Base-by-base conservation (phyloP, 2,888 invertebrate species). In the Xanthorhoe designata region DNA sequence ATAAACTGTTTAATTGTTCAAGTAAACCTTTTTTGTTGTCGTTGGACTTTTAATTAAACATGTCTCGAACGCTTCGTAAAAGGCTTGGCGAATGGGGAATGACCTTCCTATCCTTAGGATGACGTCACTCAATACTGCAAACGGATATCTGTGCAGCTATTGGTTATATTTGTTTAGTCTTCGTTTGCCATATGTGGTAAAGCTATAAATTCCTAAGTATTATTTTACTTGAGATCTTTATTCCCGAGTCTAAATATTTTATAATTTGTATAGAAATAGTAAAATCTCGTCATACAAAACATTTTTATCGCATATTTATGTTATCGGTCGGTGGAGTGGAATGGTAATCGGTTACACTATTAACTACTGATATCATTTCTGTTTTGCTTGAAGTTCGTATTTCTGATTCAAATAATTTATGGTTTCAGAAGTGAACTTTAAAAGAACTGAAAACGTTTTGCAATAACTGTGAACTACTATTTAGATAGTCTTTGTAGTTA, bases 271-370 rank as follows among this genome's bases (percentile, higher is more conserved):
- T 42, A 56, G 38, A 29, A 10, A 45, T n/a, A 42, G 51, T 18
- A 45, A 61, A 56, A 60, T 56, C 35, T 57, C 49, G 53, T 47
- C n/a, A 53, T 69, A 69, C 70, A 75, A 75, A 78, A 76, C 74
- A 75, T 75, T 73, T 71, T 70, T 84, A 82, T 86, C 83, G 75
- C 77, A 78, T 83, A 72, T 76, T 78, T 75, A 56, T 68, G 72
- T 83, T 85, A 85, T 84, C 83, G 71, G 63, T 52, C 71, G 71
- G 63, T 73, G 66, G 73, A 73, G 75, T 78, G 77, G 75, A 32
- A 51, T 35, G 64, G 75, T 83, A 82, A 85, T 83, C 78, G 75
- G 74, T 77, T 71, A 66, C 64, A 68, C 70, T 78, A 78, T 83
- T 81, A 81, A 76, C 73, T 73, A 51, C 51, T 70, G 59, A 75